Percentiles rank a stretch among this genome's conserved stretches.
phyloP scores from a whole-genome alignment of 2,113 vertebrate species.

The Piaya cayana region DNA sequence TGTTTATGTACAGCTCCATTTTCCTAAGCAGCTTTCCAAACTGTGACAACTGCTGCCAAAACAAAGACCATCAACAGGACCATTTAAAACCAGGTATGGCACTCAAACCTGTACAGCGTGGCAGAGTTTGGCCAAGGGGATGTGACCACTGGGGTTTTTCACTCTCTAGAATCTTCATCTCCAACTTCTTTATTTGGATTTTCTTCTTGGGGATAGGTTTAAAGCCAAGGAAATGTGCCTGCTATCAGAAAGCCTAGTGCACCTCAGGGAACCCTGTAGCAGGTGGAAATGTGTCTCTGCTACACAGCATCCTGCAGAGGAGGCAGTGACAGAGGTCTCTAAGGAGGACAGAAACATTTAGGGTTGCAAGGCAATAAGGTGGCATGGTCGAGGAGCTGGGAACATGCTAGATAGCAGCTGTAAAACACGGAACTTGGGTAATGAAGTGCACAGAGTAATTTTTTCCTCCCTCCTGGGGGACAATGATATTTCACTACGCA shows the following conservation, averaged over 20 bases:
- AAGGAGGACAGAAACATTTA: not conserved
- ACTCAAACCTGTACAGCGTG: not conserved
- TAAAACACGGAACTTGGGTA: not conserved
- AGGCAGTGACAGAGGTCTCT: not conserved
- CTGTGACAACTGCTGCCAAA: not conserved
- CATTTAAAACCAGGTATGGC: not conserved
- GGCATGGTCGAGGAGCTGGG: not conserved
- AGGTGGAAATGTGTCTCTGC: not conserved
- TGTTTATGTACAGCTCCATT: not conserved
- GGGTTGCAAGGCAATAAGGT: not conserved
- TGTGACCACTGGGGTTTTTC: not conserved
- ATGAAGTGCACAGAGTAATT: not conserved
- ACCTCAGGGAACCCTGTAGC: not conserved
- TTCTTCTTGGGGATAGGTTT: not conserved
- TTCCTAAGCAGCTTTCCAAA: not conserved
- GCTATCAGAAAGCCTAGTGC: not conserved
- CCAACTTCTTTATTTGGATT: not conserved
- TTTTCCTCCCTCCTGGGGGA: conserved; percentile 7
- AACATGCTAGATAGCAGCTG: not conserved
- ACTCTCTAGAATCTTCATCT: not conserved
- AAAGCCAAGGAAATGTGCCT: not conserved
- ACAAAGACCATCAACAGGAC: not conserved
- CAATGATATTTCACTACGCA: not conserved
- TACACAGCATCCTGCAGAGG: not conserved
- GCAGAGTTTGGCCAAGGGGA: not conserved